Evolutionary conservation across 2,113 vertebrate genomes (phyloP).

Genomic region (Muntiacus muntjak): DNA sequence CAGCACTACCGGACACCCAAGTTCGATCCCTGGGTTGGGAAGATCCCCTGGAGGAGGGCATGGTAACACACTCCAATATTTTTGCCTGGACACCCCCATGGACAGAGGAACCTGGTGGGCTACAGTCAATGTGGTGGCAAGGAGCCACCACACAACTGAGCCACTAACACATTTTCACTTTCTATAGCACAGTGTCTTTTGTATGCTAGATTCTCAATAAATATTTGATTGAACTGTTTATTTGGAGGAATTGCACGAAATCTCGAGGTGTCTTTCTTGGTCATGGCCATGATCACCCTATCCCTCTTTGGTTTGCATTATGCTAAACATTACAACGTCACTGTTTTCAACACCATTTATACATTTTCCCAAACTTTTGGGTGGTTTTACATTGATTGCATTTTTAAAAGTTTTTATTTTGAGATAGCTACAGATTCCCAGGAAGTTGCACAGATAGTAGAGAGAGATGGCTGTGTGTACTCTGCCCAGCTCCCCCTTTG

Average conservation of each 20-base stretch:
- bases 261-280: neutral
- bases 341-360: neutral
- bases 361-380: neutral
- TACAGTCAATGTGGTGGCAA: neutral
- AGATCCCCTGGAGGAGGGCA: neutral
- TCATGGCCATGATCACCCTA: neutral
- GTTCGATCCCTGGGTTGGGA: neutral
- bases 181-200: neutral
- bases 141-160: neutral
- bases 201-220: neutral
- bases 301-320: neutral
- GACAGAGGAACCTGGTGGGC: neutral
- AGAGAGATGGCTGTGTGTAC: neutral
- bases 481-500: neutral
- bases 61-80: neutral
- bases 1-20: neutral
- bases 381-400: constrained; percentile 11
- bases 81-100: neutral
- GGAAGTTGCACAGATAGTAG: neutral
- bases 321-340: neutral
- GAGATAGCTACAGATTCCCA: neutral
- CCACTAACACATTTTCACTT: neutral
- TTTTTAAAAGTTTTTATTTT: neutral
- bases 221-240: neutral
- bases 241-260: neutral